Base-by-base conservation (phyloP, 2,888 invertebrate genomes). In the Phaonia tiefii region DNA sequence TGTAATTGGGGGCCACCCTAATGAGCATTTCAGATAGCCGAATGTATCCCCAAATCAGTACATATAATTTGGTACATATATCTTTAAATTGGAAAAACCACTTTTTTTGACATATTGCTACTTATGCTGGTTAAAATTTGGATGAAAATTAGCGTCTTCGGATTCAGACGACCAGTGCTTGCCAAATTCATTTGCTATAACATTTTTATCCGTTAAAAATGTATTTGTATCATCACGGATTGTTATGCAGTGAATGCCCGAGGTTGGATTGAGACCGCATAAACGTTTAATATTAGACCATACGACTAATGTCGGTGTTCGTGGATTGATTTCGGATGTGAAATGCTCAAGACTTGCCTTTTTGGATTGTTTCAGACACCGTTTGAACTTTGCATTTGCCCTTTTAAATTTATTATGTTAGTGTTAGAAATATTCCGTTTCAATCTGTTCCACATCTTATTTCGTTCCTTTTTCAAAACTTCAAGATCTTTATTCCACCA, bases 401-500 rank as follows among this genome's bases (percentile, higher is more conserved):
- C 49, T 51, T 54, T 60, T 71, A 25, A 25, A 42, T 71, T 71
- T n/a, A 71, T 46, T 42, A 71, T 26, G 25, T 71, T 56, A 31
- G 26, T 20, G 1, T 51, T 65, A 17, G 15, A 66, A n/a, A 67
- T 56, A 20, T 75, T 75, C 25, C 75, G 51, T 58, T 67, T 56
- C 20, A 75, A 46, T 22, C 8, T 58, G 44, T 58, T 56, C 66
- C 66, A 75, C 13, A 58, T n/a, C 3, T 13, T 66, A 37, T 75
- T 67, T 51, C 49, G 60, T 2, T 54, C 26, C 3, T 1, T 37
- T 42, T 73, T 49, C 25, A 63, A 54, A 25, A 49, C 46, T 2
- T 54, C 17, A 25, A 70, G 56, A 10, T 56, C 15, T 15, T 60
- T 73, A 37, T 63, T 73, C 73, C 73, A 73, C 63, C 73, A 73